Percentiles rank a stretch among this genome's conserved stretches.
Conservation (phyloP, 1,140 invertebrate species). For the Heliothis virescens region DNA sequence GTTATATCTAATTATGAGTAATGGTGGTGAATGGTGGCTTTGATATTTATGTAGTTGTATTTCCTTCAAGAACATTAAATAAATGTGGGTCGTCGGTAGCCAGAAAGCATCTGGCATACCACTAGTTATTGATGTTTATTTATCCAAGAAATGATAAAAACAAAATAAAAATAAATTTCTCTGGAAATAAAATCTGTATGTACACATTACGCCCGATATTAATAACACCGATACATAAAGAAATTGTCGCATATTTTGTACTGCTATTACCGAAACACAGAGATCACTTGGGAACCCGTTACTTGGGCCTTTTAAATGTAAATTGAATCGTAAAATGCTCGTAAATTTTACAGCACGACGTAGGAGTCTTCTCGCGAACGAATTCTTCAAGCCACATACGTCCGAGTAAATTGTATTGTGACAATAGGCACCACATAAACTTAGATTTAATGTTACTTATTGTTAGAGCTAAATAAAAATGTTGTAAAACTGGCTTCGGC, state of each 20-base stretch:
- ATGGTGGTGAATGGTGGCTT: too few species aligned
- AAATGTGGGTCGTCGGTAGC: neutral
- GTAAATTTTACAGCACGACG: conserved; percentile 65
- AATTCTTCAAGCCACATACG: conserved; percentile 9
- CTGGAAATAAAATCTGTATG: conserved; percentile 4
- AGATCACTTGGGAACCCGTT: conserved; percentile 70
- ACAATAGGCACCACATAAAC: conserved; percentile 42
- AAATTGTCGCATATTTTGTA: conserved; percentile 35
- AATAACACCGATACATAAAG: conserved; percentile 27
- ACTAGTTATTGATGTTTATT: neutral
- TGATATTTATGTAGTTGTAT: neutral
- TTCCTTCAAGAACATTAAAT: too few species aligned
- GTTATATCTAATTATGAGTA: too few species aligned
- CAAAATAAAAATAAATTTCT: conserved; percentile 15
- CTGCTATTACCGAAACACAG: conserved; percentile 57
- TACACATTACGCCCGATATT: neutral
- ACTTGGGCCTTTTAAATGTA: conserved; percentile 72
- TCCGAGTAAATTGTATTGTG: conserved; percentile 30
- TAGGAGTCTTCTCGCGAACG: conserved; percentile 56
- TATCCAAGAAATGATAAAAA: neutral
- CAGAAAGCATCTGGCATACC: neutral
- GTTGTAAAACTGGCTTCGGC: neutral
- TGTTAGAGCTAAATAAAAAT: conserved; percentile 18
- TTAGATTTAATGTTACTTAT: conserved; percentile 28
- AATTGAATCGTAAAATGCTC: conserved; percentile 73